Evolutionary conservation across 2,113 vertebrate genomes (phyloP), one percentile per base, ranked within the genome.

Genomic region (Varanus komodoensis): DNA sequence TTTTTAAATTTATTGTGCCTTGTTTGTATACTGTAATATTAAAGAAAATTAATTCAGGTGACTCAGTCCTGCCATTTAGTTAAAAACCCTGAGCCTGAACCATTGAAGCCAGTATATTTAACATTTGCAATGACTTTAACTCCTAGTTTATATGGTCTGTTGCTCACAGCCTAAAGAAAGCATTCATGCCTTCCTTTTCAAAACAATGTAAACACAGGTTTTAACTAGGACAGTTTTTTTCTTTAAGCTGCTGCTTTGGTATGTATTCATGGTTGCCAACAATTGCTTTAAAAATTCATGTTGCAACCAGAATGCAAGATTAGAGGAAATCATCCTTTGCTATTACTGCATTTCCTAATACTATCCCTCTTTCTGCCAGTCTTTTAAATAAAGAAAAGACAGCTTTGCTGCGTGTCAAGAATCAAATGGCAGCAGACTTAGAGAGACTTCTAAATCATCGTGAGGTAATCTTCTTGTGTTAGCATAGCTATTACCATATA

Each of bases 341-440:
- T 95, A 92, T 95, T 93, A 94, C 71, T 94, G 84, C 77, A 92
- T 96, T 95, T 95, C 88, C 91, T 94, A 91, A 89, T 67, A 29
- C 54, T 27, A 34, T 75, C 94, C 81, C 77, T 95, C 91, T 97
- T 95, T 96, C 92, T 94, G 87, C 54, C 96, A 99, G 99, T 94
- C 97, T 98, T 78, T 97, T 99, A 96, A 98, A 97, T 96, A 99
- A 98, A 97, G 99, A 99, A 93, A 98, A 97, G 85, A 95, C 96
- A 54, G 92, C 97, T 93, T 97, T 99, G 89, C 97, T 98, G 87
- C 98, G 98, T 93, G 97, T 98, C 96, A 99, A 98, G 97, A 98
- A 99, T 97, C 99, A 98, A 96, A 99, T 99, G 99, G 98, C 98
- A 1, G 97, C 98, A 71, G 99, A 99, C 97, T 97, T 99, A 95